Conservation (phyloP, 1,140 invertebrate species). For the Ceratina australensis region DNA sequence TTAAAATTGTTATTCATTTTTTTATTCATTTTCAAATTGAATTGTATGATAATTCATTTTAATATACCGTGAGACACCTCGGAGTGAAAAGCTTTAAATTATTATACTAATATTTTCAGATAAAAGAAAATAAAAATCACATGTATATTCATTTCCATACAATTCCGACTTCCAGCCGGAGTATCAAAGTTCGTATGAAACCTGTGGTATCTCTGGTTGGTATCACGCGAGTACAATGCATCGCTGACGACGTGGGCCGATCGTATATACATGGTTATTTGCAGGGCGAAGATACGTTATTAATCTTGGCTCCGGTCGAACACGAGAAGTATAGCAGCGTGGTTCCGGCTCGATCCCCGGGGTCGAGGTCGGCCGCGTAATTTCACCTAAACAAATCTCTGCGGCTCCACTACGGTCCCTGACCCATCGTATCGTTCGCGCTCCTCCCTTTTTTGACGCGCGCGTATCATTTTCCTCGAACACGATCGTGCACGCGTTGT, state of each 20-base stretch:
- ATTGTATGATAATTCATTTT: too few relatives aligned
- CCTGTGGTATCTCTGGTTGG: too few relatives aligned
- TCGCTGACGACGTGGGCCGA: not conserved
- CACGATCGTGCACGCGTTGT: slow-evolving; percentile 26
- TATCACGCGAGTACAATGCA: not conserved
- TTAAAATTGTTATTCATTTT: too few relatives aligned
- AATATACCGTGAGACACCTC: too few relatives aligned
- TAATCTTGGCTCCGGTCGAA: slow-evolving; percentile 24
- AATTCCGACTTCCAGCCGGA: too few relatives aligned
- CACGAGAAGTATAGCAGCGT: slow-evolving; percentile 39
- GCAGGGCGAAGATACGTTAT: slow-evolving; percentile 30
- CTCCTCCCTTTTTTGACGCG: slow-evolving; percentile 12
- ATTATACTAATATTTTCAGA: too few relatives aligned
- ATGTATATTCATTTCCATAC: too few relatives aligned
- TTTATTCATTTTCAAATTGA: too few relatives aligned
- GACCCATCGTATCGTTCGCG: not conserved
- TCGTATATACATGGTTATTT: slow-evolving; percentile 17
- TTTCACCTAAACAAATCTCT: slow-evolving; percentile 61
- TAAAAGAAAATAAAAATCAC: too few relatives aligned
- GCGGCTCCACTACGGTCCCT: slow-evolving; percentile 31
- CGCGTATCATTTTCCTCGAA: slow-evolving; percentile 32
- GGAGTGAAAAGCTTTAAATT: too few relatives aligned
- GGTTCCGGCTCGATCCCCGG: slow-evolving; percentile 59
- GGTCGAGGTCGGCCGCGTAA: slow-evolving; percentile 48
- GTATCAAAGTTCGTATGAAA: too few relatives aligned